Evolutionary conservation across 2,888 invertebrate genomes (phyloP).

Genomic region (Pterobdella sp.): DNA sequence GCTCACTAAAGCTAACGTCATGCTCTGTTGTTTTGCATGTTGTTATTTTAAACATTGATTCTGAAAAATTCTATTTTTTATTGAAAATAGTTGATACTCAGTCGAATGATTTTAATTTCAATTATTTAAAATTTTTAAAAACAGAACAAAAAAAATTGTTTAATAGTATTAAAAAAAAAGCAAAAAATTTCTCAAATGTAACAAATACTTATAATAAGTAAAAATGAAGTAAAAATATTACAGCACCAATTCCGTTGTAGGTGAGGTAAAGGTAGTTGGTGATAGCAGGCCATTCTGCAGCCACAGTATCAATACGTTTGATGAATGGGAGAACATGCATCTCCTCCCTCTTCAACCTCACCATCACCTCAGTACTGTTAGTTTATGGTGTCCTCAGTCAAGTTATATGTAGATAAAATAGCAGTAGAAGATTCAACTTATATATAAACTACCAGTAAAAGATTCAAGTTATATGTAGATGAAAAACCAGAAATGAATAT

Average conservation of each 20-base stretch:
- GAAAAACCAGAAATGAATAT: too few relatives aligned
- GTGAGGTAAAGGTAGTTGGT: slow-evolving; percentile 98
- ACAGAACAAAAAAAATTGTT: neutral
- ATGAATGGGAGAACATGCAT: slow-evolving; percentile 55
- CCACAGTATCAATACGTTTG: slow-evolving; percentile 96
- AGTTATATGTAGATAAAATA: too few relatives aligned
- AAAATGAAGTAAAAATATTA: neutral
- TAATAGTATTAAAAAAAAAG: neutral
- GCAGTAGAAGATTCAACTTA: too few relatives aligned
- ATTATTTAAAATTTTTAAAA: too few relatives aligned
- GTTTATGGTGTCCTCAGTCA: neutral
- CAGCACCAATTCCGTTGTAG: slow-evolving; percentile 65
- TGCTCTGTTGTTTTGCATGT: slow-evolving; percentile 76
- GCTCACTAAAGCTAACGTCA: slow-evolving; percentile 42
- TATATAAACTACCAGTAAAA: too few relatives aligned
- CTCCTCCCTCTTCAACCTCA: slow-evolving; percentile 43
- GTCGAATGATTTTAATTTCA: too few relatives aligned
- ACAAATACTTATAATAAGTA: neutral
- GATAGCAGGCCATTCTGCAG: slow-evolving; percentile 96
- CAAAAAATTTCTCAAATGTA: neutral
- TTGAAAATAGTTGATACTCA: too few relatives aligned
- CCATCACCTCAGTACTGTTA: slow-evolving; percentile 68
- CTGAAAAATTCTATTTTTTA: too few relatives aligned
- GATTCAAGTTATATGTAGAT: too few relatives aligned
- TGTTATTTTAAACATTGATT: too few relatives aligned